Base-by-base conservation (phyloP, 2,113 vertebrate genomes). In the Varanus salvator region DNA sequence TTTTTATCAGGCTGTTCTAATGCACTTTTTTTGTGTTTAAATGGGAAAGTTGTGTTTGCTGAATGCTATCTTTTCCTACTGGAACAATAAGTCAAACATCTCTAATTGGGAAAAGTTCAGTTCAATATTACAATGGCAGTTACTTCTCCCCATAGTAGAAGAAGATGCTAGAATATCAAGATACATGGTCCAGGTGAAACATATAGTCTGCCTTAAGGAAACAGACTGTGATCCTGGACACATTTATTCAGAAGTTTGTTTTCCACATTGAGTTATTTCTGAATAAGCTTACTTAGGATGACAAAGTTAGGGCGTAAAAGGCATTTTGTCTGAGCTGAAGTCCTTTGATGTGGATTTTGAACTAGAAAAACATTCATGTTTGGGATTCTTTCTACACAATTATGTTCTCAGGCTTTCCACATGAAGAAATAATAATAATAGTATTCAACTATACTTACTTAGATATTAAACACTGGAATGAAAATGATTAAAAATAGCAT, bases 331-430 rank as follows among this genome's bases (percentile, higher is more conserved):
- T 31, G 11, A 34, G 48, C 27, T 31, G 19, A 34, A 77, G 44
- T 15, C 34, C 19, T 88, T 72, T 74, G 21, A 88, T n/a, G 34
- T 74, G 23, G 8, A 60, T 74, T 82, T 88, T 60, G 52, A 82
- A 82, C 50, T 31, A 60, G 27, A 81, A 69, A 38, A 88, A 34
- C 3, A 48, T 31, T 8, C 8, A 25, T 72, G 38, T 54, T 57
- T 54, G 23, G 34, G 66, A 72, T 57, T 29, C 64, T 80, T 88
- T 72, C 52, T 15, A 31, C 23, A 34, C 48, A 71, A 57, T 57
- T 54, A 88, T 5, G 15, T 57, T 69, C 50, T 57, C 88, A 64
- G 82, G 6, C 93, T 87, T 87, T n/a, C 83, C 44, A 23, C 23
- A 72, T 87, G 38, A 85, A 57, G 60, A 86, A 84, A 14, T 85